Conservation (phyloP, 2,888 invertebrate genomes). For the Octodonta nipae region DNA sequence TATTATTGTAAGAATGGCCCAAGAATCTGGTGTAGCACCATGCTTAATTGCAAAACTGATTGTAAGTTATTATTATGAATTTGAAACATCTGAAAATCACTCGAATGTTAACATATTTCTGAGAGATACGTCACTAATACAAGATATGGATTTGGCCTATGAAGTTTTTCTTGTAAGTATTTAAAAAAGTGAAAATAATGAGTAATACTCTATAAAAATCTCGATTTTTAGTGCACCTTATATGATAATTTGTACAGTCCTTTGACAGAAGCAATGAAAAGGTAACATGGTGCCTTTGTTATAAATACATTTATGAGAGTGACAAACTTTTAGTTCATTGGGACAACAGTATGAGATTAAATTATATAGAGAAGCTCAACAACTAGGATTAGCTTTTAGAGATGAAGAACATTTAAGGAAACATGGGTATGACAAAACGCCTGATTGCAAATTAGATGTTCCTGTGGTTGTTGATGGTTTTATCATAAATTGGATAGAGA, state of each 20-base stretch:
- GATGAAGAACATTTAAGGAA: constrained; percentile 70
- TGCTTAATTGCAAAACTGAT: constrained; percentile 46
- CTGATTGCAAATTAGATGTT: constrained; percentile 80
- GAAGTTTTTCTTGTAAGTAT: constrained; percentile 58
- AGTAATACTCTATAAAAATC: neutral
- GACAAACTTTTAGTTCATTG: constrained; percentile 45
- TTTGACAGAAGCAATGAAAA: constrained; percentile 62
- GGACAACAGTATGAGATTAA: constrained; percentile 78
- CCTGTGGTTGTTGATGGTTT: constrained; percentile 76
- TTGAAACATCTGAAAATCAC: constrained; percentile 23
- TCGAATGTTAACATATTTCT: constrained; percentile 39
- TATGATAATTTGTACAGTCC: constrained; percentile 79
- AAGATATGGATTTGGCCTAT: constrained; percentile 54
- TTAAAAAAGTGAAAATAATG: constrained; percentile 14
- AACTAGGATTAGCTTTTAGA: constrained; percentile 47
- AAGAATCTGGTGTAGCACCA: constrained; percentile 41
- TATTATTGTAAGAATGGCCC: constrained; percentile 47
- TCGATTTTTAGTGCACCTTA: constrained; percentile 55
- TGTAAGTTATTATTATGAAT: constrained; percentile 39
- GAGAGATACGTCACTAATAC: constrained; percentile 59
- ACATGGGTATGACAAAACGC: constrained; percentile 87
- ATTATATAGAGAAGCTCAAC: constrained; percentile 47
- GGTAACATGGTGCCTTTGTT: constrained; percentile 40
- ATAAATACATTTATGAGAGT: neutral
- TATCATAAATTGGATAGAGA: constrained; percentile 90